A percentile compares a stretch with the other conserved stretches of the same genome.
Evolutionary conservation across 2,888 invertebrate species (phyloP).

Genomic region (Metalampra italica): DNA sequence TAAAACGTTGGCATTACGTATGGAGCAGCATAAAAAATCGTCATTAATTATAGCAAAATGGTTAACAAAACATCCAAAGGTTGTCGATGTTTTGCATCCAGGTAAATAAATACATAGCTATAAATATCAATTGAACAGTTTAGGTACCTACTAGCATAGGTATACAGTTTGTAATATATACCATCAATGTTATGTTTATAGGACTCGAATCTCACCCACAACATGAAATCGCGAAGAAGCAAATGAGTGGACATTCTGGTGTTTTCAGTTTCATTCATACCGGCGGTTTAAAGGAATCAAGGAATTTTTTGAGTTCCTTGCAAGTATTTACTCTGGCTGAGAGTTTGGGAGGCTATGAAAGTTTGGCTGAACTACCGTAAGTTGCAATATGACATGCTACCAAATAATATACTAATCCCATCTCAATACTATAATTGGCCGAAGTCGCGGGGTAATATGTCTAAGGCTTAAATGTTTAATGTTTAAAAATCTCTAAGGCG

Average conservation of each 20-base stretch:
- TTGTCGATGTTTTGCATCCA: conserved; percentile 91
- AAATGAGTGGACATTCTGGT: conserved; percentile 93
- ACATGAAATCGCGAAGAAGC: conserved; percentile 86
- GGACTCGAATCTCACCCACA: conserved; percentile 93
- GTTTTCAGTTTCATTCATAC: conserved; percentile 93
- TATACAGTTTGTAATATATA: no score
- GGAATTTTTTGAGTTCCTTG: conserved; percentile 84
- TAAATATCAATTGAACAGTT: neutral
- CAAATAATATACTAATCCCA: no score
- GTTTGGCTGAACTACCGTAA: conserved; percentile 96
- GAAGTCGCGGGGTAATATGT: no score
- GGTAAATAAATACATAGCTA: conserved; percentile 54
- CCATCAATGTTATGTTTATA: conserved; percentile 29
- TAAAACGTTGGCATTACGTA: conserved; percentile 94
- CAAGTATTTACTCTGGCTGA: conserved; percentile 93
- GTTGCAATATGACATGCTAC: conserved; percentile 38
- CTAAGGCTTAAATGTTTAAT: no score
- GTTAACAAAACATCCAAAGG: conserved; percentile 87
- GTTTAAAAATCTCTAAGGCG: no score
- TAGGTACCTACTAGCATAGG: neutral
- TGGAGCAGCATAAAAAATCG: conserved; percentile 92
- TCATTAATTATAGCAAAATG: conserved; percentile 88
- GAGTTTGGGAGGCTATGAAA: conserved; percentile 97
- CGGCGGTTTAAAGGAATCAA: conserved; percentile 85
- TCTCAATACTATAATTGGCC: no score